Percentiles rank a stretch among this genome's conserved stretches.
Conservation (phyloP, 2,113 vertebrate genomes). For the Grallaria varia region DNA sequence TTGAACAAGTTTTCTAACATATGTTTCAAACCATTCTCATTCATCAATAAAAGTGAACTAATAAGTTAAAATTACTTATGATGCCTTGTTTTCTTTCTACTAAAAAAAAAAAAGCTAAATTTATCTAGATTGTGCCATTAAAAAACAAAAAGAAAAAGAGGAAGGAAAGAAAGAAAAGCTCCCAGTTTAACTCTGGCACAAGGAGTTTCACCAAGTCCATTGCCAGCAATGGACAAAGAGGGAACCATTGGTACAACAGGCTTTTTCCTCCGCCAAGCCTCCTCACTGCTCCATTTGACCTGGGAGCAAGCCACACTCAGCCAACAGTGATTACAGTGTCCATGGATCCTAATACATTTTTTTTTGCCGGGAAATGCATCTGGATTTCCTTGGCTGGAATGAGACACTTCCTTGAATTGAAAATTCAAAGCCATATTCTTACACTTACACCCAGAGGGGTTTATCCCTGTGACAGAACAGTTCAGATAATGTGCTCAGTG, state of each 20-base stretch:
- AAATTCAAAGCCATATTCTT: background rate
- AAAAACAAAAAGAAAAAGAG: background rate
- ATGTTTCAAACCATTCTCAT: conserved; percentile 56
- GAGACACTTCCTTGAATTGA: background rate
- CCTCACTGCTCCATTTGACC: background rate
- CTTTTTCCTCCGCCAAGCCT: conserved; percentile 37
- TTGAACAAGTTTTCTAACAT: conserved; percentile 24
- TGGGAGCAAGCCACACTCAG: background rate
- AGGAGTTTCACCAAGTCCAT: conserved; percentile 70
- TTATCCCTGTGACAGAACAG: background rate
- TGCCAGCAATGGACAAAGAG: conserved; percentile 78
- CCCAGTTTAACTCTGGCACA: conserved; percentile 66
- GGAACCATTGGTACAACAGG: conserved; percentile 23
- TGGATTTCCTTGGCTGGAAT: background rate
- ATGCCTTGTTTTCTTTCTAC: conserved; percentile 40
- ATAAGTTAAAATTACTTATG: conserved; percentile 70
- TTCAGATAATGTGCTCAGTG: background rate
- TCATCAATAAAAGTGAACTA: conserved; percentile 60
- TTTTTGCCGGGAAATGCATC: background rate
- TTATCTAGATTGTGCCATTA: conserved; percentile 58
- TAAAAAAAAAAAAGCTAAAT: conserved; percentile 19
- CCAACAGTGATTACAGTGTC: background rate
- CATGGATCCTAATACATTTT: background rate
- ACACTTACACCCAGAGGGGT: background rate
- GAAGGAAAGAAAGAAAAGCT: conserved; percentile 44